Percentiles rank a stretch among this genome's conserved stretches.
Evolutionary conservation across 2,888 invertebrate genomes (phyloP).

Genomic region (Laothoe populi): DNA sequence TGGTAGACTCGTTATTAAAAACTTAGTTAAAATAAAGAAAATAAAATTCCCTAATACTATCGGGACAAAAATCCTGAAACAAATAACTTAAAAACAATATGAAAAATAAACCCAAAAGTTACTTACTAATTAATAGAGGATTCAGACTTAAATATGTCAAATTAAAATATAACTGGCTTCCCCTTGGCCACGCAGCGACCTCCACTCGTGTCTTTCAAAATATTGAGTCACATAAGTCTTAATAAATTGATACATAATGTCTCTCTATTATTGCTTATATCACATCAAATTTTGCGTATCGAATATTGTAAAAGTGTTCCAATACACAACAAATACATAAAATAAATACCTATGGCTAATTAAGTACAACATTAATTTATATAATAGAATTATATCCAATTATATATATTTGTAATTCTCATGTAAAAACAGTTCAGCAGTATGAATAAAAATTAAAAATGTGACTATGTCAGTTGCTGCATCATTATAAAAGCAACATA

Average conservation of each 20-base stretch:
- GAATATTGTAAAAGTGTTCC: conserved; percentile 70
- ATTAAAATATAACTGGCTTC: conserved; percentile 69
- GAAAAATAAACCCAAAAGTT: conserved; percentile 84
- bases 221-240: conserved; percentile 66
- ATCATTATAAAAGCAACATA: conserved; percentile 8
- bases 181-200: conserved; percentile 45
- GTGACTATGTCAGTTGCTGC: conserved; percentile 35
- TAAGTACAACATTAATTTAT: conserved; percentile 76
- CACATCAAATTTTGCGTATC: conserved; percentile 76
- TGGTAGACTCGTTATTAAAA: conserved; percentile 74
- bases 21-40: conserved; percentile 81
- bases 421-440: conserved; percentile 66
- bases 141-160: conserved; percentile 79
- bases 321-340: conserved; percentile 74
- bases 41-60: conserved; percentile 85
- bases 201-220: conserved; percentile 57
- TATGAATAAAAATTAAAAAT: conserved; percentile 47
- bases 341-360: conserved; percentile 80
- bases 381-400: conserved; percentile 51
- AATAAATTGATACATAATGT: conserved; percentile 66
- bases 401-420: conserved; percentile 47
- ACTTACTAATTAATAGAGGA: conserved; percentile 83
- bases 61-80: conserved; percentile 85
- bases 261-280: conserved; percentile 82
- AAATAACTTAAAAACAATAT: conserved; percentile 85